Evolutionary conservation across 2,888 invertebrate genomes (phyloP).

Genomic region (Watsonalla cultraria): DNA sequence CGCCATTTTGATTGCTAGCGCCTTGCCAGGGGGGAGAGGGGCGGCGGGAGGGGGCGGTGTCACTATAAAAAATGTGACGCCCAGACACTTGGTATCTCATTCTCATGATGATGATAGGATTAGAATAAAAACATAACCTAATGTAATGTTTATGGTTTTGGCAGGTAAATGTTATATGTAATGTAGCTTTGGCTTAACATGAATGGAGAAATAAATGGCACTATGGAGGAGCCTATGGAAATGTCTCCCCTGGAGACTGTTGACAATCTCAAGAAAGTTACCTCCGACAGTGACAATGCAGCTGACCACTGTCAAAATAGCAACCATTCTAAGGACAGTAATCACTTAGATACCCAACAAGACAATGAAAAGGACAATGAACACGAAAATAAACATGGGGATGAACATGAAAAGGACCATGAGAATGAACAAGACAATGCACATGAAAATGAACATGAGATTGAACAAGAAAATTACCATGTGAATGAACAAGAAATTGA

Average conservation of each 20-base stretch:
- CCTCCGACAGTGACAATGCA: slow-evolving; percentile 21
- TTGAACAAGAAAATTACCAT: no score
- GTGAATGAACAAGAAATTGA: not conserved
- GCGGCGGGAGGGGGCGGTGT: slow-evolving; percentile 42
- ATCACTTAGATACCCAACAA: slow-evolving; percentile 17
- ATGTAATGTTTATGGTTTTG: slow-evolving; percentile 39
- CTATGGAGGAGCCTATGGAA: slow-evolving; percentile 55
- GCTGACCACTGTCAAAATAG: slow-evolving; percentile 30
- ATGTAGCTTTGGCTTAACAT: slow-evolving; percentile 48
- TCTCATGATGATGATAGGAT: slow-evolving; percentile 33
- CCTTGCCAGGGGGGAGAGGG: slow-evolving; percentile 56
- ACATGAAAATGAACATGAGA: not conserved
- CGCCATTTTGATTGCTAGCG: slow-evolving; percentile 74
- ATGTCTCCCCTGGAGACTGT: slow-evolving; percentile 23
- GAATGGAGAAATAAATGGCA: slow-evolving; percentile 63
- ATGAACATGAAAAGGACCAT: no score
- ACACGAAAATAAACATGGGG: no score
- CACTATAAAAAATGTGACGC: slow-evolving; percentile 61
- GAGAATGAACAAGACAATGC: not conserved
- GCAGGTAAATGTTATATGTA: slow-evolving; percentile 55
- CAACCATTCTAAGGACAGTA: slow-evolving; percentile 26
- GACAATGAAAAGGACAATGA: no score
- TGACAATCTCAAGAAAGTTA: slow-evolving; percentile 20
- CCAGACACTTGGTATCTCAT: slow-evolving; percentile 43
- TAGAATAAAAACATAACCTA: slow-evolving; percentile 43